phyloP scores from a whole-genome alignment of 2,797 vertebrate species.

The Macroramphosus scolopax region DNA sequence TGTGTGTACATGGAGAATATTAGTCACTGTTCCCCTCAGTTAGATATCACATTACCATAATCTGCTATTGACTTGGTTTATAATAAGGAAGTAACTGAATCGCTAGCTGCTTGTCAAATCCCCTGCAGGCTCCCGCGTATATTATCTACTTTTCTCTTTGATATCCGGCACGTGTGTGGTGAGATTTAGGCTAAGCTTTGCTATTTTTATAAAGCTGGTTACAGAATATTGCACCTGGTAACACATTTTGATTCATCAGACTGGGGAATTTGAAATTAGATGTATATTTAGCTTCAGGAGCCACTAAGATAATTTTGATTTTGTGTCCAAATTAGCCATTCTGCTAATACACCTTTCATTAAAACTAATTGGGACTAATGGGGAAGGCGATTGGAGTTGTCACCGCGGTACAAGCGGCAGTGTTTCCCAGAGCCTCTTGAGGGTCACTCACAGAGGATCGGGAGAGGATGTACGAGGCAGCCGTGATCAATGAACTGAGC shows the following conservation, averaged over 20 bases:
- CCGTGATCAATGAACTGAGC: slow-evolving; percentile 64
- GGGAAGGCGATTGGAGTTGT: slow-evolving; percentile 42
- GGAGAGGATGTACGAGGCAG: slow-evolving; percentile 44
- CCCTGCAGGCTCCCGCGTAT: slow-evolving; percentile 55
- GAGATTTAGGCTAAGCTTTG: slow-evolving; percentile 52
- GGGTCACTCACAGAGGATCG: slow-evolving; percentile 50
- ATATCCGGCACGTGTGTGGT: slow-evolving; percentile 42
- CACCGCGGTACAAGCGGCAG: slow-evolving; percentile 30
- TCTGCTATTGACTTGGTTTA: slow-evolving; percentile 74
- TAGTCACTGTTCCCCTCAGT: slow-evolving; percentile 64
- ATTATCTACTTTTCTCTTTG: slow-evolving; percentile 61
- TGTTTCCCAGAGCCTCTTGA: slow-evolving; percentile 47
- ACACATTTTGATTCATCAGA: slow-evolving; percentile 15
- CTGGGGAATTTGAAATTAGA: slow-evolving; percentile 17
- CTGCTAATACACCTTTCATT: slow-evolving; percentile 52
- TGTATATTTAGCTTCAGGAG: slow-evolving; percentile 4
- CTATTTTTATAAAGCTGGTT: slow-evolving; percentile 36
- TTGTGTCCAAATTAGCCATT: slow-evolving; percentile 27
- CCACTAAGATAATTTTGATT: slow-evolving; percentile 37
- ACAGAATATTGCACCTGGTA: slow-evolving; percentile 14
- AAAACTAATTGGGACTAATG: slow-evolving; percentile 57
- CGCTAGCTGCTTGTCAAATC: slow-evolving; percentile 64
- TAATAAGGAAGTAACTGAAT: slow-evolving; percentile 64
- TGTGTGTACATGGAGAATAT: slow-evolving; percentile 55
- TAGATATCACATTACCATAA: slow-evolving; percentile 75